These are phyloP conservation scores for Oscheius sp. DNA, from an alignment of 2,888 invertebrate genomes.

Conservation along the genomic window DNA sequence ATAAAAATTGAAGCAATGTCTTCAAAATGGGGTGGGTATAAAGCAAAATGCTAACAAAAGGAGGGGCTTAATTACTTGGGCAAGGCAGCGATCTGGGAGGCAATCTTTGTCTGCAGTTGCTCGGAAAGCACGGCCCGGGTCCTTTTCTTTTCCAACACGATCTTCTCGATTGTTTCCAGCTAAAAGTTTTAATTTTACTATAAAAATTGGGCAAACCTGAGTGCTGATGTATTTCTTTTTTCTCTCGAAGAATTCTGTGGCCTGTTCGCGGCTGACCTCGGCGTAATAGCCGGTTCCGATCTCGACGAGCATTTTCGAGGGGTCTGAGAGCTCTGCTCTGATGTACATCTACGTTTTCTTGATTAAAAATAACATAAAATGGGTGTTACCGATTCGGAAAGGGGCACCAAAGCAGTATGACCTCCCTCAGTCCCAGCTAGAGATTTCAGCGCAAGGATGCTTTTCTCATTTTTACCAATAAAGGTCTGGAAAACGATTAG, in stretches of 20 bases:
- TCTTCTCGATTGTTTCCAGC: constrained; percentile 53
- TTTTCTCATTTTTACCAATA: constrained; percentile 82
- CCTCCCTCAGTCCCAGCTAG: constrained; percentile 41
- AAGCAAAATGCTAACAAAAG: background rate
- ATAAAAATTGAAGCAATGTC: background rate
- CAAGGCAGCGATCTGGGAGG: constrained; percentile 48
- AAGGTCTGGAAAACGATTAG: constrained; percentile 74
- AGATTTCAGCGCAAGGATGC: constrained; percentile 79
- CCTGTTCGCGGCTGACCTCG: constrained; percentile 86
- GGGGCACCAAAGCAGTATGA: constrained; percentile 83
- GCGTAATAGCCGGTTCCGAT: constrained; percentile 97
- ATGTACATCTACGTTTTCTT: constrained; percentile 85
- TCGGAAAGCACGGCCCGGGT: constrained; percentile 52
- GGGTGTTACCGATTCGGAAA: constrained; percentile 84
- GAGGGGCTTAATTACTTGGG: constrained; percentile 15
- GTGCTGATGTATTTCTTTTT: constrained; percentile 90
- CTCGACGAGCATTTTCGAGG: constrained; percentile 89
- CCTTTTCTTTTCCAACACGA: constrained; percentile 49
- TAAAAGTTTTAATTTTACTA: constrained; percentile 18
- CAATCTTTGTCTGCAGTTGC: constrained; percentile 55
- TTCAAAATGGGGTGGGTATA: background rate
- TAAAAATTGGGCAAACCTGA: constrained; percentile 79
- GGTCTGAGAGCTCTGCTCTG: constrained; percentile 86
- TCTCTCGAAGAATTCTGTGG: constrained; percentile 91
- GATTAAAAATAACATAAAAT: background rate